Base-by-base conservation (phyloP, 2,797 vertebrate genomes). In the Eulemur mongoz region DNA sequence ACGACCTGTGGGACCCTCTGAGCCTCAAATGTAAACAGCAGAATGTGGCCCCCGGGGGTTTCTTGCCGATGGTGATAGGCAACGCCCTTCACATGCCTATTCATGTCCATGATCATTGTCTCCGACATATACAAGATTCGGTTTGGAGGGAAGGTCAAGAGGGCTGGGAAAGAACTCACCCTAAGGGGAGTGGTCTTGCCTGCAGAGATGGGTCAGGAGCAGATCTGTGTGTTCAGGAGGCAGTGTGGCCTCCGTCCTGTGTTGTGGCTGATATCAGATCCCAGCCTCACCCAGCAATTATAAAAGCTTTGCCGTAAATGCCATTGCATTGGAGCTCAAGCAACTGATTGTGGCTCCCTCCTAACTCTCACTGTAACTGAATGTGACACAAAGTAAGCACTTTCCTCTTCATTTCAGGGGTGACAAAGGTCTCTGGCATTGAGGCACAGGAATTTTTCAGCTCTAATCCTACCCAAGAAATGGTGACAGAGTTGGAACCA, bases 361-460 rank as follows among this genome's bases (percentile, higher is more conserved):
- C 15, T n/a, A 27, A 82, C 6, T 32, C 6, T 14, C 50, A 35
- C 30, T 40, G 20, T 32, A 76, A 38, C 5, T 20, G 48, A 38
- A 22, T 12, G 1, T 43, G 50, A 54, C 20, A 25, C 12, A 35
- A 65, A 63, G 81, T 63, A 7, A 93, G 5, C 70, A 43, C 75
- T 63, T n/a, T 79, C 15, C 13, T 88, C 4, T 82, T 40, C 79
- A 57, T 70, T 76, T 91, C 7, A 52, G 73, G 15, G 12, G 3
- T 76, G 27, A 22, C n/a, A 35, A 35, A 43, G 10, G 4, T 80
- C 63, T 92, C 23, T 40, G 50, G 40, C 38, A 52, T 13, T 52
- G 85, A 75, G 13, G 27, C 48, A 12, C 14, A 48, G 17, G 23
- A 69, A 52, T 48, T 95, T 95, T 86, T 63, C 15, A 70, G 38